phyloP scores from a whole-genome alignment of 2,113 vertebrate species.

The Sialia sialis region DNA sequence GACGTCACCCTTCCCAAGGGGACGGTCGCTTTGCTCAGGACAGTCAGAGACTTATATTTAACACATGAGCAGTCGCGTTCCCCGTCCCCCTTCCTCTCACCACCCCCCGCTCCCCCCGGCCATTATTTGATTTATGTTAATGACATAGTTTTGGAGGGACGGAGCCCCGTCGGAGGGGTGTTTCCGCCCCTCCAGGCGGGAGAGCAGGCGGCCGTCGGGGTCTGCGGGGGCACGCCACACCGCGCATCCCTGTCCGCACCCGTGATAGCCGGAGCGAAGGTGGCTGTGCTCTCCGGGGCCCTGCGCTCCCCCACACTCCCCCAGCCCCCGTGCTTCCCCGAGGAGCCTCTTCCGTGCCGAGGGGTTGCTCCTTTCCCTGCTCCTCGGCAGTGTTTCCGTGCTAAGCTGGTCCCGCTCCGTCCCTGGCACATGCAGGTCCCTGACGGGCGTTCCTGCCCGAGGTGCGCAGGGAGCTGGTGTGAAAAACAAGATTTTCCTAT shows the following conservation, averaged over 20 bases:
- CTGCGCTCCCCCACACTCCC: background rate
- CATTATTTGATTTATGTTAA: slow-evolving; percentile 65
- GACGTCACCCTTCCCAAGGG: slow-evolving; percentile 86
- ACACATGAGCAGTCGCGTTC: slow-evolving; percentile 52
- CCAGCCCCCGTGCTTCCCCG: too few relatives aligned
- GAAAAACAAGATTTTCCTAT: background rate
- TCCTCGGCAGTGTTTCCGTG: background rate
- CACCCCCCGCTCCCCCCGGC: too few relatives aligned
- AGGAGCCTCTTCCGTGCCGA: background rate
- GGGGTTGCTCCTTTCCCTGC: background rate
- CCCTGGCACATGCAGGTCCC: background rate
- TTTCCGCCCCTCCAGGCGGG: background rate
- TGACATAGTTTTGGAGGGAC: slow-evolving; percentile 13
- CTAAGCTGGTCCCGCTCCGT: background rate
- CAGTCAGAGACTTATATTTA: slow-evolving; percentile 67
- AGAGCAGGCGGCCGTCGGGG: background rate
- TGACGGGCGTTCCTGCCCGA: background rate
- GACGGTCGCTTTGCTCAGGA: slow-evolving; percentile 74
- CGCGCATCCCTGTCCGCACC: background rate
- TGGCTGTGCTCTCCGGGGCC: background rate
- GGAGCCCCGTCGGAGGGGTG: background rate
- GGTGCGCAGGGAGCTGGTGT: rapidly evolving
- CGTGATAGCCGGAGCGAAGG: background rate
- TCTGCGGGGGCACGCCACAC: too few relatives aligned
- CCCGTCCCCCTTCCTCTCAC: background rate